phyloP scores from a whole-genome alignment of 1,140 invertebrate genomes.

The Drosophila prosaltans region DNA sequence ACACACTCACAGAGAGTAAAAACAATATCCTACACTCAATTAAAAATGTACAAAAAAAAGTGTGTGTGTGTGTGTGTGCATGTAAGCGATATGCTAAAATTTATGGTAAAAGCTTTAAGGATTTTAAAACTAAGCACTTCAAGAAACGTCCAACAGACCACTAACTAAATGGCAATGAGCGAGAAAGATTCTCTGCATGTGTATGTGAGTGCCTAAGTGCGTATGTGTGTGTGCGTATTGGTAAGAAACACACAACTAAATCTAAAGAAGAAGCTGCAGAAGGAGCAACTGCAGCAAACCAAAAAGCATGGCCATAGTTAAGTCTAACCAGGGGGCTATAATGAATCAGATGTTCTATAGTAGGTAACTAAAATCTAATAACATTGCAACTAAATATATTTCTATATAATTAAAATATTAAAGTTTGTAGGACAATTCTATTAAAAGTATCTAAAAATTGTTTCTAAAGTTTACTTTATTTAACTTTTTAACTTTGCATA shows the following conservation, averaged over 20 bases:
- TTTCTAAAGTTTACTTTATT: too few relatives aligned
- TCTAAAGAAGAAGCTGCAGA: conserved; percentile 49
- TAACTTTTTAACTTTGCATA: too few relatives aligned
- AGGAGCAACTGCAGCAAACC: conserved; percentile 5
- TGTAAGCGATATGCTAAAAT: conserved; percentile 44
- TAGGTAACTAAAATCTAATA: too few relatives aligned
- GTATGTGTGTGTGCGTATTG: conserved; percentile 19
- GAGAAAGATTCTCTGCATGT: conserved; percentile 20
- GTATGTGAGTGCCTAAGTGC: conserved; percentile 13
- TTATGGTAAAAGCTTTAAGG: conserved; percentile 65
- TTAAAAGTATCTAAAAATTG: too few relatives aligned
- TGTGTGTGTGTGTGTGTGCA: conserved; percentile 13
- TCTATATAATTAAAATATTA: too few relatives aligned
- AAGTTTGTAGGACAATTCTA: too few relatives aligned
- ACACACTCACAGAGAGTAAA: not conserved
- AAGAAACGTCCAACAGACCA: conserved; percentile 47
- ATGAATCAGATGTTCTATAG: too few relatives aligned
- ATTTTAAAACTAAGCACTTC: conserved; percentile 65
- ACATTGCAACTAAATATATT: too few relatives aligned
- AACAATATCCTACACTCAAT: conserved; percentile 44
- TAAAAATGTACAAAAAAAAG: conserved; percentile 55
- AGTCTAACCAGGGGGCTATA: too few relatives aligned
- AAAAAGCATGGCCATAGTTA: too few relatives aligned
- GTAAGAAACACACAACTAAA: conserved; percentile 49
- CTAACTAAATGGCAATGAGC: conserved; percentile 65